Evolutionary conservation across 2,113 vertebrate species (phyloP).

Genomic region (Agelaius phoeniceus): DNA sequence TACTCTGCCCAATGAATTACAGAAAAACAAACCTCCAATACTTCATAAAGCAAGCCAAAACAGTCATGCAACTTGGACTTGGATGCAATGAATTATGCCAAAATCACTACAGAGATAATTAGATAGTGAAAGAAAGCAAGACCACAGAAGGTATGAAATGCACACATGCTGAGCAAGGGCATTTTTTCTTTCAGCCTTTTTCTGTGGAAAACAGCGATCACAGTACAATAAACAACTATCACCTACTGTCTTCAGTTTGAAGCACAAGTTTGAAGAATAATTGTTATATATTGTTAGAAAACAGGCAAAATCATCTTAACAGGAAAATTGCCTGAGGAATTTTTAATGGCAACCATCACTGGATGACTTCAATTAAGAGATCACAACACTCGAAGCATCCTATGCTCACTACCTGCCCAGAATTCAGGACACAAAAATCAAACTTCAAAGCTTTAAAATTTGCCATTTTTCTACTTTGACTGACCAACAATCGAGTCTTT

Average conservation of each 20-base stretch:
- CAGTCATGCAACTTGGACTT: slow-evolving; percentile 63
- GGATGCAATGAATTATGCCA: slow-evolving; percentile 42
- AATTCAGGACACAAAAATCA: background rate
- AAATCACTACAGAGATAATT: slow-evolving; percentile 63
- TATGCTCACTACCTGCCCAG: background rate
- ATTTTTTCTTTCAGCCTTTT: slow-evolving; percentile 13
- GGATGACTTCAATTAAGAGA: background rate
- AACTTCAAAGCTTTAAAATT: background rate
- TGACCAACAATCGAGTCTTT: slow-evolving; percentile 91
- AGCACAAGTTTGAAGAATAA: background rate
- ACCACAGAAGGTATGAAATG: slow-evolving; percentile 52
- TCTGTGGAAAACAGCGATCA: slow-evolving; percentile 11
- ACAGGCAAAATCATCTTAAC: background rate
- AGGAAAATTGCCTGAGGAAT: background rate
- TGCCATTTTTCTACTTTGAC: slow-evolving; percentile 6
- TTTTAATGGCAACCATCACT: background rate
- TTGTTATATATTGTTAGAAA: background rate
- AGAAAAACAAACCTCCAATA: slow-evolving; percentile 64
- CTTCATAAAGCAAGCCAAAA: slow-evolving; percentile 66
- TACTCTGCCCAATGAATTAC: slow-evolving; percentile 51
- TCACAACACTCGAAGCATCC: background rate
- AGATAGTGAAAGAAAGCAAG: slow-evolving; percentile 55
- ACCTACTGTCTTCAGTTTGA: background rate
- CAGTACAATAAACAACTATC: background rate
- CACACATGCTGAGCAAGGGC: slow-evolving; percentile 57